A percentile compares a stretch with the other conserved stretches of the same genome.
phyloP scores from a whole-genome alignment of 2,888 invertebrate species.

The Caenorhabditis sp. region DNA sequence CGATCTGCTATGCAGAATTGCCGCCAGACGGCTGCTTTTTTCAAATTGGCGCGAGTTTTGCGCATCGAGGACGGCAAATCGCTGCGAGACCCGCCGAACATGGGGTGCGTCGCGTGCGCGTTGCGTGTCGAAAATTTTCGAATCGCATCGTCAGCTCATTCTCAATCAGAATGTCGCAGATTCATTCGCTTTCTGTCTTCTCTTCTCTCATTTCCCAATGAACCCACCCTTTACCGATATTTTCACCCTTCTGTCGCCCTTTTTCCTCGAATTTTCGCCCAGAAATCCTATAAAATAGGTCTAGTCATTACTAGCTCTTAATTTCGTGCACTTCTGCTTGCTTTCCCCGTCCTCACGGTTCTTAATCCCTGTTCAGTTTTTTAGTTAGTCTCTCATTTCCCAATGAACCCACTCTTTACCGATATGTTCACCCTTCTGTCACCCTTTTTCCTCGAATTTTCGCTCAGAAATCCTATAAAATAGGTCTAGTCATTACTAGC shows the following conservation, averaged over 20 bases:
- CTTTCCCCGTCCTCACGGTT: too few relatives aligned
- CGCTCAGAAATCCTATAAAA: background rate
- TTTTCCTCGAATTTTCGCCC: background rate
- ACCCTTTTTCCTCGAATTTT: background rate
- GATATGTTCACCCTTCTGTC: background rate
- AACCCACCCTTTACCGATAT: background rate
- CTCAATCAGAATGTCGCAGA: background rate
- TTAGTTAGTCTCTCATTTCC: slow-evolving; percentile 14
- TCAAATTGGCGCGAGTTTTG: too few relatives aligned
- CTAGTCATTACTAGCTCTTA: too few relatives aligned
- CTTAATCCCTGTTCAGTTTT: too few relatives aligned
- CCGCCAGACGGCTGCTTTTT: too few relatives aligned
- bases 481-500: background rate
- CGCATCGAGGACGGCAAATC: too few relatives aligned
- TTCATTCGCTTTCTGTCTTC: background rate
- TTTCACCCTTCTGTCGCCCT: background rate
- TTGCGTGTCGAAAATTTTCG: too few relatives aligned
- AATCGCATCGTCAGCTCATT: slow-evolving; percentile 19
- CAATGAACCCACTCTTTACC: background rate
- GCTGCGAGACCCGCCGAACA: too few relatives aligned
- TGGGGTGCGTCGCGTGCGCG: too few relatives aligned
- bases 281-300: slow-evolving; percentile 4
- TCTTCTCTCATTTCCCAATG: background rate
- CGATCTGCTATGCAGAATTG: too few relatives aligned
- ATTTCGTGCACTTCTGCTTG: too few relatives aligned